Evolutionary conservation across 2,888 invertebrate genomes (phyloP).

Genomic region (Philopedon plagiatum): DNA sequence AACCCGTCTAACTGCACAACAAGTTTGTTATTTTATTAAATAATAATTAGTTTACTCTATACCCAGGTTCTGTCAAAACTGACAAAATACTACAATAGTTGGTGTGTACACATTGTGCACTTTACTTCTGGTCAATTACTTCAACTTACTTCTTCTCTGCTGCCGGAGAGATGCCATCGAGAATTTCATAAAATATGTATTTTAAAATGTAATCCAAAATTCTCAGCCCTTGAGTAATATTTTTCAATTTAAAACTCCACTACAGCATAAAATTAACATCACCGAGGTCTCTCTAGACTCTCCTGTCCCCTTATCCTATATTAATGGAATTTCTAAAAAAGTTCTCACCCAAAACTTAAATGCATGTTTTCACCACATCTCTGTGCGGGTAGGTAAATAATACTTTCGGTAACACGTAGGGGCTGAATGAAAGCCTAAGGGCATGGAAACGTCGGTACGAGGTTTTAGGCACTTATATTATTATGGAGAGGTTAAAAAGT

Average conservation of each 20-base stretch:
- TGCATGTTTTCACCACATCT: conserved; percentile 1
- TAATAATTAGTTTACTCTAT: no score
- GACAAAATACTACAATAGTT: no score
- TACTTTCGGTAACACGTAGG: not conserved
- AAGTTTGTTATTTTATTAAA: no score
- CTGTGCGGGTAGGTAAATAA: conserved; percentile 8
- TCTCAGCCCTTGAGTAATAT: not conserved
- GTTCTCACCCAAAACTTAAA: not conserved
- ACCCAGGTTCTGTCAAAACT: no score
- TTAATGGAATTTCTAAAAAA: conserved; percentile 18
- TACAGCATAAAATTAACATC: conserved; percentile 12
- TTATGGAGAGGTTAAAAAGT: no score
- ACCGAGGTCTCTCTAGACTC: not conserved
- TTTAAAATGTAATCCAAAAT: no score
- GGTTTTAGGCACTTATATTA: not conserved
- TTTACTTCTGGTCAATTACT: no score
- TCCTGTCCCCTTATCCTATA: not conserved
- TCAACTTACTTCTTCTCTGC: no score
- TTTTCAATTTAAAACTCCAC: conserved; percentile 5
- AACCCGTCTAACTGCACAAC: no score
- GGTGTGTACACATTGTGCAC: no score
- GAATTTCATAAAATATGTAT: no score
- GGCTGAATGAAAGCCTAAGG: conserved; percentile 16
- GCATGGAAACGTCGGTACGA: not conserved
- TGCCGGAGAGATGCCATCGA: no score